Conservation (phyloP, 2,113 vertebrate species). For the Bufo gargarizans region DNA sequence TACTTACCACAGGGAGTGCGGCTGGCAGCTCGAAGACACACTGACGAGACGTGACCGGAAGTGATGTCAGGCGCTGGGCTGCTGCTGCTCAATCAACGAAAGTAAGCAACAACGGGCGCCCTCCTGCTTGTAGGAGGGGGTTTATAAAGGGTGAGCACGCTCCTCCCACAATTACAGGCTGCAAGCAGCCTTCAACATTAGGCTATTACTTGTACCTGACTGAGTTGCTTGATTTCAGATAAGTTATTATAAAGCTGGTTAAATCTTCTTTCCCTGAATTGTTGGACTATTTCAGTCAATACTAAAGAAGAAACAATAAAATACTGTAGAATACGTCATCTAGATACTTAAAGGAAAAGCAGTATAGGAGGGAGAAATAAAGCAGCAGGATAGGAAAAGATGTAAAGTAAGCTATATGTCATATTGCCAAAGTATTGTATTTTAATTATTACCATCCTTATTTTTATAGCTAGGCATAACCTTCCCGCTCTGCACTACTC, state of each 20-base stretch:
- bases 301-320: not conserved
- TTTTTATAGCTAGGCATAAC: constrained; percentile 42
- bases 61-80: too few relatives aligned
- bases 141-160: too few relatives aligned
- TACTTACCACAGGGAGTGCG: too few relatives aligned
- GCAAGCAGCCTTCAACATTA: too few relatives aligned
- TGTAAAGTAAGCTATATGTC: constrained; percentile 36
- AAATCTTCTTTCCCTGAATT: not conserved
- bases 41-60: too few relatives aligned
- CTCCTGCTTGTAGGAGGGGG: too few relatives aligned
- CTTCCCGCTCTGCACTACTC: constrained; percentile 6
- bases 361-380: constrained; percentile 37
- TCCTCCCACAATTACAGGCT: too few relatives aligned
- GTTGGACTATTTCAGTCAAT: not conserved
- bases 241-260: not conserved
- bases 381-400: constrained; percentile 48
- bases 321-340: not conserved
- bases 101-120: too few relatives aligned
- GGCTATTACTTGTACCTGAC: too few relatives aligned
- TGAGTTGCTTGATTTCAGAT: not conserved
- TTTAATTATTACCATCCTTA: constrained; percentile 49
- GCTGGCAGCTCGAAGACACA: too few relatives aligned
- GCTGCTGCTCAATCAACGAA: too few relatives aligned
- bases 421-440: constrained; percentile 34
- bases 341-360: not conserved